Base-by-base conservation (phyloP, 2,888 invertebrate species). In the Meteorus cinctellus region DNA sequence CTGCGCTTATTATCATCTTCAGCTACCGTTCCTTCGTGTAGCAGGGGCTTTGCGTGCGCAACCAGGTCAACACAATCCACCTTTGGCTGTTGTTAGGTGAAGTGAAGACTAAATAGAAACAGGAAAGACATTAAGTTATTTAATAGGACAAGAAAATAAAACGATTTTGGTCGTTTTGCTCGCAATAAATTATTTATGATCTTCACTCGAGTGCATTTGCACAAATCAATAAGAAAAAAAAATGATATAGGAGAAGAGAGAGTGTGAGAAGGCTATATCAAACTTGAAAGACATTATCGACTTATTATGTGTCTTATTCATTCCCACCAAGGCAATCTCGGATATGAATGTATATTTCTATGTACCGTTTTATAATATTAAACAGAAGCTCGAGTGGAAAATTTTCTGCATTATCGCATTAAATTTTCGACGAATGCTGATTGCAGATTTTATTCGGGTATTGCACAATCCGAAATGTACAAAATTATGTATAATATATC, bases 1-100 rank as follows among this genome's bases (percentile, higher is more conserved):
- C 86, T 96, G 95, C 86, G 96, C 95, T 2, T 96, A 95, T 87
- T 96, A 96, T 89, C 95, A 95, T 86, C 93, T 96, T 83, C 94
- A 96, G 85, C 88, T 94, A 82, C 95, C 96, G 0, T 91, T 94
- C 80, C 91, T 91, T 81, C 84, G 86, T 0, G 79, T 88, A 14
- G 86, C 88, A 0, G 86, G 85, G 1, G 83, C 80, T 27, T 84
- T 88, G 51, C 84, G 86, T 48, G 83, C 84, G 6, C 84, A 83
- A 63, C 87, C 86, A 0, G 80, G 81, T 0, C 86, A 86, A 67
- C 89, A 88, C 66, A 86, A 85, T 71, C 89, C 89, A 51, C 88
- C 88, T 4, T 77, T 88, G 36, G 88, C 86, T 16, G 86, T 89
- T 48, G 87, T 89, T 51, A 86, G 85, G 31, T 88, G 82, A 80